Percentiles rank a stretch among this genome's conserved stretches.
These are phyloP conservation scores for Oikopleura dioica DNA, from an alignment of 23 tunicate genomes.

Conservation along the genomic window DNA sequence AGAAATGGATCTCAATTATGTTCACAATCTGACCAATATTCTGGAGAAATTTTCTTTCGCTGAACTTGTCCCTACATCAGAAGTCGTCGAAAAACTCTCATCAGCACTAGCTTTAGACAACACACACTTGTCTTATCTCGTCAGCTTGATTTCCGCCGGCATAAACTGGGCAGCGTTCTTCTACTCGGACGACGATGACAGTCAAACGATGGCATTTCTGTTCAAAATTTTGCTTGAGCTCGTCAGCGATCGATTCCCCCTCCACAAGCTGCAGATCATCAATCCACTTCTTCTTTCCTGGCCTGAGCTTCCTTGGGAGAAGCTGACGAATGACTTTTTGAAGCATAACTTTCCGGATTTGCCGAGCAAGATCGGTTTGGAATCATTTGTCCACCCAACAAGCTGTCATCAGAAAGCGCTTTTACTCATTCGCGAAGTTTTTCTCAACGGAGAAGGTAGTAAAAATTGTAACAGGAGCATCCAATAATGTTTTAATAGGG, in stretches of 20 bases:
- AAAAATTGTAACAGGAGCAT: background rate
- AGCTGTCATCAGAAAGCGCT: background rate
- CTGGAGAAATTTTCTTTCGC: background rate
- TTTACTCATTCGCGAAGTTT: background rate
- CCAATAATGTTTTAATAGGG: too few species aligned
- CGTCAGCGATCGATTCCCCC: too few species aligned
- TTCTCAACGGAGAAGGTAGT: background rate
- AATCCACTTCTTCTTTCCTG: background rate
- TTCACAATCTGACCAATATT: background rate
- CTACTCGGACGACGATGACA: too few species aligned
- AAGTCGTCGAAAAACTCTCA: background rate
- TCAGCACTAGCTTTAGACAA: too few species aligned
- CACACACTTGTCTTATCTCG: too few species aligned
- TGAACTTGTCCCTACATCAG: background rate
- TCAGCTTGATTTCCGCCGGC: too few species aligned
- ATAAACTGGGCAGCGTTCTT: too few species aligned
- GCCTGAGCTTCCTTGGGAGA: background rate
- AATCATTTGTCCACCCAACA: conserved; percentile 3
- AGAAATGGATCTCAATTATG: background rate
- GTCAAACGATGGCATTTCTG: too few species aligned
- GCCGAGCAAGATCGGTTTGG: background rate
- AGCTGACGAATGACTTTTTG: background rate
- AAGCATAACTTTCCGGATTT: background rate
- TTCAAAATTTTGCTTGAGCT: too few species aligned
- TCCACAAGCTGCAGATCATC: too few species aligned